Evolutionary conservation across 2,797 vertebrate species (phyloP), one percentile per base, ranked within the genome.

Genomic region (Acanthurus leucopareius): DNA sequence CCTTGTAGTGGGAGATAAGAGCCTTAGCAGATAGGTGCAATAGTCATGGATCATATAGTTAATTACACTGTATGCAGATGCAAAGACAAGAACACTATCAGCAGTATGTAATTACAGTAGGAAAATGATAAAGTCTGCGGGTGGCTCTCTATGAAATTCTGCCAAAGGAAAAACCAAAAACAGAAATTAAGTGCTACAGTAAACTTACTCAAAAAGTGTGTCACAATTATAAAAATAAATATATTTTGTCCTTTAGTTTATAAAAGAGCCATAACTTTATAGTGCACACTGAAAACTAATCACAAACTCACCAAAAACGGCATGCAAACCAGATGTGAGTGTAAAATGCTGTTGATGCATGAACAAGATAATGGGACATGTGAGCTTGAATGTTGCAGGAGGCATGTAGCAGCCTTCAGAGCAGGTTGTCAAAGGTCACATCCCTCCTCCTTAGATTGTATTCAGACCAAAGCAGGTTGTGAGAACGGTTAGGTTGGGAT

Each of bases 31-130:
- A 47, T 52, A 28, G 57, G 48, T 66, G 44, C 17, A 64, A 49
- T 13, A 69, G 70, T 45, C 56, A 79, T 66, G 64, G 47, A 75
- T 78, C 71, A 72, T 71, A 58, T 69, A 45, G 35, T 69, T 59
- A 71, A 84, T 70, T 81, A 58, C 19, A 73, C 20, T n/a, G 28
- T 64, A 58, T 65, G 47, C 25, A 63, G 73, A 44, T 71, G 45
- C 53, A 65, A 2, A 16, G 57, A 60, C 25, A 60, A 74, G 42
- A 71, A n/a, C 32, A 45, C 47, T 32, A n/a, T 32, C 40, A 45
- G 56, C 1, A 1, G 22, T 62, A 51, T 22, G 20, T 73, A 20
- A 62, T 69, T 69, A 73, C 56, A 66, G 6, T 35, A 44, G 17
- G 69, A 72, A 61, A 62, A 67, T 57, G 5, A 58, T 67, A 62